Percentiles rank a stretch among this genome's conserved stretches.
phyloP scores from a whole-genome alignment of 2,113 vertebrate genomes.

The Pitta sordida region DNA sequence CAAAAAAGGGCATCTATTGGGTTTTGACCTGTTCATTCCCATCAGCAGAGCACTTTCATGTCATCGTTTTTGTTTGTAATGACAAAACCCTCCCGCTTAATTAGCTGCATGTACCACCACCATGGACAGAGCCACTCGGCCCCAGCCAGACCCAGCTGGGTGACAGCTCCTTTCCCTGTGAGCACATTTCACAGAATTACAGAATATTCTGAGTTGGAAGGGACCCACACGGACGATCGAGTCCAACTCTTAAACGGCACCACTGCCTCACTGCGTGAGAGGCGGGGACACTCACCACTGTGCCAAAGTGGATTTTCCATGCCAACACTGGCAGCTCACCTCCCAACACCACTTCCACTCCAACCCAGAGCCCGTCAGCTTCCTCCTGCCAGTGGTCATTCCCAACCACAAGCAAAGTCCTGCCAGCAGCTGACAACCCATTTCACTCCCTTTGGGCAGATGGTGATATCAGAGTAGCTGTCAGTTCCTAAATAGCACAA shows the following conservation, averaged over 20 bases:
- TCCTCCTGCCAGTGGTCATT: neutral
- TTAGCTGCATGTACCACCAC: fast-evolving
- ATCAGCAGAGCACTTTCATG: neutral
- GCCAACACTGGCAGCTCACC: neutral
- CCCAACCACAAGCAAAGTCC: neutral
- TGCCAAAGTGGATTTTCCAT: too few species aligned
- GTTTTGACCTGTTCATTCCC: neutral
- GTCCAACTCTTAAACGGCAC: too few species aligned
- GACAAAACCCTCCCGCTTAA: neutral
- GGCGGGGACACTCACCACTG: too few species aligned
- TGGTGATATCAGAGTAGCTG: neutral
- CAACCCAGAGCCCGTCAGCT: fast-evolving
- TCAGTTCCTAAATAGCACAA: neutral
- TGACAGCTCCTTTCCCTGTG: neutral
- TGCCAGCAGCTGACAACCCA: neutral
- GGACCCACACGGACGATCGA: too few species aligned
- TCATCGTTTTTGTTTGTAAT: neutral
- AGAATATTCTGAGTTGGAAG: too few species aligned
- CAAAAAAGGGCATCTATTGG: neutral
- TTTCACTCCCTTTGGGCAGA: neutral
- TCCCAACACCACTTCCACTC: neutral
- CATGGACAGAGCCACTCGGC: neutral
- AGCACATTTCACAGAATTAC: too few species aligned
- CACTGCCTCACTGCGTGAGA: too few species aligned
- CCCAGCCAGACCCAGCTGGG: neutral